Evolutionary conservation across 2,888 invertebrate genomes (phyloP).

Genomic region (Xylota sylvarum): DNA sequence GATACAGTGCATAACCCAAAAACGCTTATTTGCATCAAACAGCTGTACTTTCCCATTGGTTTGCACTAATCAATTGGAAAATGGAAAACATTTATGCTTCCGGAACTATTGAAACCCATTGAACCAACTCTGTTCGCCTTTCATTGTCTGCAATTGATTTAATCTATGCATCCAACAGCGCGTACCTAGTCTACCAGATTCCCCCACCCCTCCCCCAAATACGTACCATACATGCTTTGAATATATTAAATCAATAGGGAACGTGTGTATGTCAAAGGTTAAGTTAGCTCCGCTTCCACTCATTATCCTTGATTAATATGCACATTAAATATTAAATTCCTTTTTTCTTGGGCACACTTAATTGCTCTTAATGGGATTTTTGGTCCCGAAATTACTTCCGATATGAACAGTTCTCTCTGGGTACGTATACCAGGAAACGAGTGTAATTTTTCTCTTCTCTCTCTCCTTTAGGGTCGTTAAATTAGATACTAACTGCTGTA

Average conservation of each 20-base stretch:
- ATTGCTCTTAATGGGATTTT: conserved; percentile 47
- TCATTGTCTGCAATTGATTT: conserved; percentile 12
- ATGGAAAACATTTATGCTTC: neutral
- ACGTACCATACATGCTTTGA: neutral
- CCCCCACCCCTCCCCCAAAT: neutral
- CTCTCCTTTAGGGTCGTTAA: conserved; percentile 11
- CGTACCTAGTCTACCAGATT: neutral
- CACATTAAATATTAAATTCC: conserved; percentile 44
- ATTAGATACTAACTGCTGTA: conserved; percentile 26
- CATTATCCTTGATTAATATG: conserved; percentile 50
- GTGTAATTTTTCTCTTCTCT: neutral
- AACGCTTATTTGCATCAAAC: neutral
- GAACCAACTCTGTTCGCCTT: neutral
- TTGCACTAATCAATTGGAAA: conserved; percentile 7
- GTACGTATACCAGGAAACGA: neutral
- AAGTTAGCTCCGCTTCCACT: neutral
- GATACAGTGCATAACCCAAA: neutral
- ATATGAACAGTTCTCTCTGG: conserved; percentile 9
- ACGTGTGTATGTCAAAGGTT: conserved; percentile 17
- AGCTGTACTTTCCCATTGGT: neutral
- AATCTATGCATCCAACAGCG: neutral
- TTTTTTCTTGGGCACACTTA: conserved; percentile 24
- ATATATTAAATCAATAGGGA: conserved; percentile 30
- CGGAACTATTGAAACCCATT: neutral
- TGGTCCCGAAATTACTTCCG: conserved; percentile 43